Evolutionary conservation across 2,113 vertebrate species (phyloP).

Genomic region (Scytalopus superciliaris): DNA sequence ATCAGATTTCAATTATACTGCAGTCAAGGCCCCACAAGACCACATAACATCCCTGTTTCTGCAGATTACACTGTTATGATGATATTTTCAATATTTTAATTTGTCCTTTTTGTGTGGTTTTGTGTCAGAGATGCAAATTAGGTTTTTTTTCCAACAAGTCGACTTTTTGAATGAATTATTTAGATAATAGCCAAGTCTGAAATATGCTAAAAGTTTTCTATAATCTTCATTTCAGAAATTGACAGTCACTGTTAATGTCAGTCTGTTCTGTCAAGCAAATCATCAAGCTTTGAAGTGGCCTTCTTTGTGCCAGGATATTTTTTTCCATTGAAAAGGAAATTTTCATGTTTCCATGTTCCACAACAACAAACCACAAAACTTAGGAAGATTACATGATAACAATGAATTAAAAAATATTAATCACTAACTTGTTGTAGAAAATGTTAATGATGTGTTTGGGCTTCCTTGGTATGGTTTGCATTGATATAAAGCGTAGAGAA

Average conservation of each 20-base stretch:
- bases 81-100: background rate
- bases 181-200: background rate
- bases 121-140: background rate
- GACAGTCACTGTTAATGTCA: background rate
- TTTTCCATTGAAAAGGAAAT: background rate
- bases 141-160: background rate
- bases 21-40: background rate
- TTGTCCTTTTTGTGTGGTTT: background rate
- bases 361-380: background rate
- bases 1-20: constrained; percentile 30
- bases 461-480: background rate
- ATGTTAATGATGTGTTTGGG: background rate
- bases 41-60: background rate
- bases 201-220: background rate
- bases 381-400: background rate
- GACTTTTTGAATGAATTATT: background rate
- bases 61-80: background rate
- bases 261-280: background rate
- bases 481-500: background rate
- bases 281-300: background rate
- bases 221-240: background rate
- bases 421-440: background rate
- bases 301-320: background rate
- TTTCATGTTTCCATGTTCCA: background rate
- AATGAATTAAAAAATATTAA: background rate